Base-by-base conservation (phyloP, 2,888 invertebrate species). In the Drosophila meridiana region DNA sequence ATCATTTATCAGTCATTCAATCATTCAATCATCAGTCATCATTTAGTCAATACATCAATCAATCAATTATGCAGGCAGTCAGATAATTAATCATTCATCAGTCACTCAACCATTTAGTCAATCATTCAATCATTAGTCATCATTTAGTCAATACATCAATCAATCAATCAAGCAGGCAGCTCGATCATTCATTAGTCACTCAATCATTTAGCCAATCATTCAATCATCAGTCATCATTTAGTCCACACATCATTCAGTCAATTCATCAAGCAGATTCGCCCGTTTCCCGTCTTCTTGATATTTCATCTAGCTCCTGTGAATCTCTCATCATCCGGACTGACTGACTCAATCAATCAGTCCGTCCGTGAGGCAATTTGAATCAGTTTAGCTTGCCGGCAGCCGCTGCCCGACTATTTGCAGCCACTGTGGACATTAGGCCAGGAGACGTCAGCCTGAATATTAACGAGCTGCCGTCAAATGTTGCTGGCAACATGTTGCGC, bases 401-500 rank as follows among this genome's bases (percentile, higher is more conserved):
- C 42, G n/a, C 13, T 13, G 4, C 13, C 3, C 3, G 7, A 32
- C 48, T 30, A 32, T 30, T 30, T 32, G 8, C 30, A n/a, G 32
- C 14, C 48, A 50, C 9, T n/a, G 30, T 13, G 28, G 13, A 28
- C n/a, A 28, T 11, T 28, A 13, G 2, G 28, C 1, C 20, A 20
- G 20, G 20, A 4, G 40, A 40, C n/a, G 45, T 26, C 5, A 5
- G 45, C 6, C 7, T 3, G n/a, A 9, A n/a, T 14, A 32, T 50
- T 28, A 47, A 28, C 13, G 47, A 28, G 47, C 9, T 1, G 36
- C 8, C 28, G 4, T 7, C 14, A 9, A 2, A 53, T 53, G 38
- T 55, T 38, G 56, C 56, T 53, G 11, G 70, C 58, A 42, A 55
- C 67, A 68, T 68, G 67, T 52, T 48, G 55, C 34, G 9, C 9